A percentile compares a stretch with the other conserved stretches of the same genome.
phyloP scores from a whole-genome alignment of 2,797 vertebrate genomes.

The Myiotriccus ornatus region DNA sequence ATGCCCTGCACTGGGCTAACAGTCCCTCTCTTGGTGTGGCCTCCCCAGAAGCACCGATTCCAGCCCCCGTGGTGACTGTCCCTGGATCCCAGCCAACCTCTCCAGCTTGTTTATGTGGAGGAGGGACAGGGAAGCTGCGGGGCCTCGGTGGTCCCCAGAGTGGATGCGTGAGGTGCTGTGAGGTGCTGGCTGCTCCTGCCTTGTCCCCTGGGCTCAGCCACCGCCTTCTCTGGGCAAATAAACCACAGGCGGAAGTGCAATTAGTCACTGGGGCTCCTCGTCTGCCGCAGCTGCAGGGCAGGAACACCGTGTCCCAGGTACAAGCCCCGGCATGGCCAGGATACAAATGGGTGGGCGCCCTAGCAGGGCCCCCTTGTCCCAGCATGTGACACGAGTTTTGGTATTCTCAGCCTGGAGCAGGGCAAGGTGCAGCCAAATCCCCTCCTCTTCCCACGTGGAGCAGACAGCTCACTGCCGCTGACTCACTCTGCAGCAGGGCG shows the following conservation, averaged over 20 bases:
- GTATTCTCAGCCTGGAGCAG: background rate
- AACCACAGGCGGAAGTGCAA: constrained; percentile 25
- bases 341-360: background rate
- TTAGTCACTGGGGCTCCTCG: background rate
- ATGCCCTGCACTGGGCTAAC: background rate
- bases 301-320: background rate
- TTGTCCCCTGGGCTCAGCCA: background rate
- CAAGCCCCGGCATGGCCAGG: background rate
- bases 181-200: background rate
- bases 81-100: background rate
- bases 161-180: accelerated
- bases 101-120: background rate
- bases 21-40: background rate
- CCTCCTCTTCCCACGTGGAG: background rate
- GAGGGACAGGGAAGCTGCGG: accelerated
- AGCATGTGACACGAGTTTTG: background rate
- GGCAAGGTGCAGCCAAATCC: background rate
- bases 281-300: background rate
- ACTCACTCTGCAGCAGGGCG: accelerated
- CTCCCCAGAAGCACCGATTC: accelerated
- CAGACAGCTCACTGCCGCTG: background rate
- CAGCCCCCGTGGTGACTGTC: accelerated
- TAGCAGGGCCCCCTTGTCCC: background rate
- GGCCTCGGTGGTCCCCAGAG: accelerated
- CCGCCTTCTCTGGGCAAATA: constrained; percentile 36